Percentiles rank a stretch among this genome's conserved stretches.
phyloP scores from a whole-genome alignment of 2,113 vertebrate species.

The Macrotus californicus region DNA sequence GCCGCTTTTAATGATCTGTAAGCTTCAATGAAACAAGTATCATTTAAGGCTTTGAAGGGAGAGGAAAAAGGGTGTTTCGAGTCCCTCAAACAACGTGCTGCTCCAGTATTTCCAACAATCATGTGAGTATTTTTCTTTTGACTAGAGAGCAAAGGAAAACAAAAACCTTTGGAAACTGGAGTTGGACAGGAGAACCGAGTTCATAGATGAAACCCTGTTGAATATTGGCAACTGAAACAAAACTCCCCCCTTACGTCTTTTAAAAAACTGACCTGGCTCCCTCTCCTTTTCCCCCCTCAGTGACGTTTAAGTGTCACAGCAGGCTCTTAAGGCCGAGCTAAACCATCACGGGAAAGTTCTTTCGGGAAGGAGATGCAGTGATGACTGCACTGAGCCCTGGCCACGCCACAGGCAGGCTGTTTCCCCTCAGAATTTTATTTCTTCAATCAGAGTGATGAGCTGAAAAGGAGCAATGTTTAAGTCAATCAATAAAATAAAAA shows the following conservation, averaged over 20 bases:
- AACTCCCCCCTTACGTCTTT: not conserved
- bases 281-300: too few relatives aligned
- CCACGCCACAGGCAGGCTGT: not conserved
- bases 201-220: slow-evolving; percentile 39
- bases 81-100: slow-evolving; percentile 38
- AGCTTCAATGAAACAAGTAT: slow-evolving; percentile 27
- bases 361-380: slow-evolving; percentile 34
- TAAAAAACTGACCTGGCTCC: not conserved
- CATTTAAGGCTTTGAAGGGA: slow-evolving; percentile 42
- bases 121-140: slow-evolving; percentile 18
- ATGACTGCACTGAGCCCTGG: not conserved
- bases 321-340: slow-evolving; percentile 39
- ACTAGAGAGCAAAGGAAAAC: slow-evolving; percentile 49
- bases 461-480: slow-evolving; percentile 31
- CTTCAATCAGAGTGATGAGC: not conserved
- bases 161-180: slow-evolving; percentile 39
- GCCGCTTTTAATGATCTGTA: slow-evolving; percentile 36
- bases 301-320: slow-evolving; percentile 49
- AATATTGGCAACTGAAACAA: slow-evolving; percentile 28
- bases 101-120: slow-evolving; percentile 38
- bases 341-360: slow-evolving; percentile 45
- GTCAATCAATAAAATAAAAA: slow-evolving; percentile 19
- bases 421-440: slow-evolving; percentile 1
- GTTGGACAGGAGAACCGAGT: slow-evolving; percentile 58
- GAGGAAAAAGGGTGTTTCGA: not conserved